Evolutionary conservation across 2,113 vertebrate species (phyloP), one percentile per base, ranked within the genome.

Genomic region (Scalopus aquaticus): DNA sequence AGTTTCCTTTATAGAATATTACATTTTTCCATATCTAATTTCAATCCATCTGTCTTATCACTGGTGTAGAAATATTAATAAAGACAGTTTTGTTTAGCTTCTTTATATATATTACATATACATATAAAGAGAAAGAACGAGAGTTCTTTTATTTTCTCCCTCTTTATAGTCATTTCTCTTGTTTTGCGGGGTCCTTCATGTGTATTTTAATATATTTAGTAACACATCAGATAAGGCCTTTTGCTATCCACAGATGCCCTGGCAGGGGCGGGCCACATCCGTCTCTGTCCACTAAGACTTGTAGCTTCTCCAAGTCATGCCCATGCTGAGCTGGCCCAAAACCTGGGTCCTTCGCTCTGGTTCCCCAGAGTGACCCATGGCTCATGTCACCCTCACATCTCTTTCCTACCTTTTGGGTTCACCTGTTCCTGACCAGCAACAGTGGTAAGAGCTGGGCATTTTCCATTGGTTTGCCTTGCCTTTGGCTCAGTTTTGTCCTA

Each of bases 11-110:
- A 73, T 74, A 95, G 87, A 96, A 97, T 78, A 97, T 97, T 35
- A 84, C 89, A 95, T 96, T 94, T 96, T 98, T 97, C 82, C 88
- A 39, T 83, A 95, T 98, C 96, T 97, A 97, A 98, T 96, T 96
- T 77, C 74, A 97, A 84, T 96, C 85, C 28, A 17, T 97, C 89
- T 98, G 89, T 93, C 54, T 97, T 88, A 85, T 96, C 97, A 79
- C 94, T 84, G 44, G 73, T 95, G 87, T 92, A 39, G 60, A n/a
- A 9, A 93, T 98, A 95, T 84, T 98, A 98, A 95, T 94, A 96
- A 69, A 92, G 93, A 93, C 88, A 93, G 87, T 89, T 96, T 83
- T 96, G 79, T 79, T 90, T 90, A 30, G 95, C 26, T 30, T 13
- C n/a, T 90, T 93, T 90, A 96, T 92, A 85, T 70, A 84, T 94